phyloP scores from a whole-genome alignment of 2,113 vertebrate species.

The Hippocampus guttulatus region DNA sequence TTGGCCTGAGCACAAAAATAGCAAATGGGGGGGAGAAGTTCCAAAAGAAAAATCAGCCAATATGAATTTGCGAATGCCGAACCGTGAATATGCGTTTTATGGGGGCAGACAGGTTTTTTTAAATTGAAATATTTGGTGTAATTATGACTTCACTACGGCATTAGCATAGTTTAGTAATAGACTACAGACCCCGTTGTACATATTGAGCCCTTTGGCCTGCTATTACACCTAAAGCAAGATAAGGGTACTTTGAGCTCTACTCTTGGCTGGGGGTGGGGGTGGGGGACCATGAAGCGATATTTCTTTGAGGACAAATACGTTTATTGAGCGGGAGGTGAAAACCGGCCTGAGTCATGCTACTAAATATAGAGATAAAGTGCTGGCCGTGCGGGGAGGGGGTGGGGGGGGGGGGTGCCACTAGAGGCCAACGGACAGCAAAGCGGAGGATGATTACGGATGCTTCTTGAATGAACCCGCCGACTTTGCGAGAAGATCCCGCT shows the following conservation, averaged over 20 bases:
- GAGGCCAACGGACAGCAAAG: background rate
- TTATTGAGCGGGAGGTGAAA: slow-evolving; percentile 8
- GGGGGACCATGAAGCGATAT: background rate
- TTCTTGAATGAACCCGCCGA: background rate
- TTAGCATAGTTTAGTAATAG: background rate
- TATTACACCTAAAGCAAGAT: slow-evolving; percentile 18
- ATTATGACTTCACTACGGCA: background rate
- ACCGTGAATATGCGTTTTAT: background rate
- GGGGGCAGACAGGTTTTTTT: background rate
- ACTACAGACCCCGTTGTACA: background rate
- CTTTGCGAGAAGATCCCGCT: background rate
- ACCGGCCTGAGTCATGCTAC: slow-evolving; percentile 1
- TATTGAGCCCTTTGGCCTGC: background rate
- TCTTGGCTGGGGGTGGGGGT: background rate
- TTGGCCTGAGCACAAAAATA: too few relatives aligned
- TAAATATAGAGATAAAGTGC: background rate
- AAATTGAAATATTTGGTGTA: background rate
- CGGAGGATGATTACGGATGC: background rate
- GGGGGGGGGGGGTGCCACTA: background rate
- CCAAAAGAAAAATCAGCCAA: background rate
- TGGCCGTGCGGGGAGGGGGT: background rate
- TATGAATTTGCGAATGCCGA: background rate
- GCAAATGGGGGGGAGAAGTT: background rate
- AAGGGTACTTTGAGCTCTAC: slow-evolving; percentile 14
- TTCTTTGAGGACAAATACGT: slow-evolving; percentile 11